A percentile compares a stretch with the other conserved stretches of the same genome.
Evolutionary conservation across 2,797 vertebrate genomes (phyloP).

Genomic region (Chaetodon trifasciatus): DNA sequence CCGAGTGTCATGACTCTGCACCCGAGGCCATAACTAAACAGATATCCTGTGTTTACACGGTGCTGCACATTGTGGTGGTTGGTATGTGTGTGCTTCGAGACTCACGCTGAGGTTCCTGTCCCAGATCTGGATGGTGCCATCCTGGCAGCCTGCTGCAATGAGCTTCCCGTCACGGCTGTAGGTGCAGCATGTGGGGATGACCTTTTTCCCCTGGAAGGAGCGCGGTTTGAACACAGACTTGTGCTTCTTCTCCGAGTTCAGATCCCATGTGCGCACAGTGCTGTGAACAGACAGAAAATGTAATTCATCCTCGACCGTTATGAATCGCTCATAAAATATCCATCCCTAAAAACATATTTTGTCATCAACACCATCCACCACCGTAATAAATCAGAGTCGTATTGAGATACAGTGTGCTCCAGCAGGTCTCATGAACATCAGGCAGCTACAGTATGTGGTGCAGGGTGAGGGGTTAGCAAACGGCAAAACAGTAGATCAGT

Average conservation of each 20-base stretch:
- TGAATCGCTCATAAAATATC: conserved; percentile 41
- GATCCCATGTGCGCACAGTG: conserved; percentile 96
- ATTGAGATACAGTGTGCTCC: conserved; percentile 21
- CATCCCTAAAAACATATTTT: conserved; percentile 39
- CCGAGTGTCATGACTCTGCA: conserved; percentile 56
- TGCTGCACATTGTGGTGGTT: conserved; percentile 14
- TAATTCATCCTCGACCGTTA: conserved; percentile 17
- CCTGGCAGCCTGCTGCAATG: conserved; percentile 95
- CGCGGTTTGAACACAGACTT: conserved; percentile 95
- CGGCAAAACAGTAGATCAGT: conserved; percentile 74
- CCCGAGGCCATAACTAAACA: conserved; percentile 56
- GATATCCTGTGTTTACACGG: conserved; percentile 62
- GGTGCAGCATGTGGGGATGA: conserved; percentile 92
- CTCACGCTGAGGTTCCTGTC: conserved; percentile 96
- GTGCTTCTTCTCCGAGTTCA: conserved; percentile 94
- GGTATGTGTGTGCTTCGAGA: conserved; percentile 57
- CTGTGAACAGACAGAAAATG: conserved; percentile 75
- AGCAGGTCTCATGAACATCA: conserved; percentile 35
- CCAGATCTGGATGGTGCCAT: conserved; percentile 98
- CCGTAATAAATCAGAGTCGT: conserved; percentile 44
- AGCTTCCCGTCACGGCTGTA: conserved; percentile 97
- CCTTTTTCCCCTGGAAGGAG: conserved; percentile 93
- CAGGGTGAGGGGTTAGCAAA: conserved; percentile 49
- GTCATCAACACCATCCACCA: conserved; percentile 27
- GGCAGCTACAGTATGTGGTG: conserved; percentile 32